These are phyloP conservation scores for Bagarius yarrelli DNA, from an alignment of 2,113 vertebrate species.

Conservation along the genomic window DNA sequence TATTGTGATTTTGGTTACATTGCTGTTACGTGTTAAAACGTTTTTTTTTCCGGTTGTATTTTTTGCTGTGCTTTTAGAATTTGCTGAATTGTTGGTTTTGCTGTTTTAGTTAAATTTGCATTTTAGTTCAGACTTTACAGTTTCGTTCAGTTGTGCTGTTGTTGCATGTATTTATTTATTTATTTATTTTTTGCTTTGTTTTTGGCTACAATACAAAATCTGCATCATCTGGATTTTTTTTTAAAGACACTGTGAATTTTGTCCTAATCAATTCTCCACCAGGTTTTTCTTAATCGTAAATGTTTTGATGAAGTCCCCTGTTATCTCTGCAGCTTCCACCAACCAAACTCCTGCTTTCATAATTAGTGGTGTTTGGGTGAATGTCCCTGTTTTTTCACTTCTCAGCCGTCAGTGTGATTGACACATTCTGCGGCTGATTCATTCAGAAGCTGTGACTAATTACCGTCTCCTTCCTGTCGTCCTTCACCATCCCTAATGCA, in stretches of 20 bases:
- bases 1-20: background rate
- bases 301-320: background rate
- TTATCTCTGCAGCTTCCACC: background rate
- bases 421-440: conserved; percentile 40
- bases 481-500: conserved; percentile 44
- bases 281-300: background rate
- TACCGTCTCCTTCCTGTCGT: conserved; percentile 36
- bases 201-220: background rate
- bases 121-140: background rate
- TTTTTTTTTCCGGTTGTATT: no score
- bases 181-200: background rate
- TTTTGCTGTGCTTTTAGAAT: no score
- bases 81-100: no score
- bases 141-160: background rate
- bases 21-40: background rate
- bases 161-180: no score
- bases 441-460: conserved; percentile 48
- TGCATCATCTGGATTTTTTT: background rate
- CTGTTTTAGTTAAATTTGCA: no score
- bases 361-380: conserved; percentile 45
- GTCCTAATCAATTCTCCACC: background rate
- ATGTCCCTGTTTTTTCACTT: conserved; percentile 31
- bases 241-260: background rate
- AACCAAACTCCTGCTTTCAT: conserved; percentile 25
- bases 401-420: conserved; percentile 40